Percentiles rank a stretch among this genome's conserved stretches.
phyloP scores from a whole-genome alignment of 2,797 vertebrate genomes.

The Leucoraja ocellata region DNA sequence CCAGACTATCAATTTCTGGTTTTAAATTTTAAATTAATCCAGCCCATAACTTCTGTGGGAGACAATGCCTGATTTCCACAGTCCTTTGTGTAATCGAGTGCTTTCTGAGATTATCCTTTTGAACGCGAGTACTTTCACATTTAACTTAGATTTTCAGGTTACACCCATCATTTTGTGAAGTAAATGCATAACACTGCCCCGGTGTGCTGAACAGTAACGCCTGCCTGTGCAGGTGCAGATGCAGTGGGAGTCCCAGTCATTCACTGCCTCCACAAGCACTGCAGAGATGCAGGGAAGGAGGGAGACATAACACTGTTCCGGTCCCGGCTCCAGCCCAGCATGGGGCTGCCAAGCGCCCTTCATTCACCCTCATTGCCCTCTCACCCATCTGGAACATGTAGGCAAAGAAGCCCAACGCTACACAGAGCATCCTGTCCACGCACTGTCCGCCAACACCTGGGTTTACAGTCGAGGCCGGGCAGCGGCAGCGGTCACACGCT shows the following conservation, averaged over 20 bases:
- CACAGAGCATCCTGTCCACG: slow-evolving; percentile 65
- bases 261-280: no score
- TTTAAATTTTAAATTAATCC: neutral
- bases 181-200: neutral
- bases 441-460: no score
- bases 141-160: neutral
- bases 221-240: neutral
- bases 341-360: neutral
- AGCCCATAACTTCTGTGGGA: neutral
- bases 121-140: no score
- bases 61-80: neutral
- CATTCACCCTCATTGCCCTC: slow-evolving; percentile 41
- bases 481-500: no score
- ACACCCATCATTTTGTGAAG: neutral
- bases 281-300: no score
- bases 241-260: neutral
- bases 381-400: slow-evolving; percentile 70
- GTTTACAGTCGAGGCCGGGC: no score
- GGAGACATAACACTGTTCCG: neutral
- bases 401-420: slow-evolving; percentile 70
- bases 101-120: neutral
- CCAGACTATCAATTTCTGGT: neutral
- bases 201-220: no score
- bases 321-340: no score
- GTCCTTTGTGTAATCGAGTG: neutral